Evolutionary conservation across 2,113 vertebrate genomes (phyloP), one percentile per base, ranked within the genome.

Genomic region (Sturnira hondurensis): DNA sequence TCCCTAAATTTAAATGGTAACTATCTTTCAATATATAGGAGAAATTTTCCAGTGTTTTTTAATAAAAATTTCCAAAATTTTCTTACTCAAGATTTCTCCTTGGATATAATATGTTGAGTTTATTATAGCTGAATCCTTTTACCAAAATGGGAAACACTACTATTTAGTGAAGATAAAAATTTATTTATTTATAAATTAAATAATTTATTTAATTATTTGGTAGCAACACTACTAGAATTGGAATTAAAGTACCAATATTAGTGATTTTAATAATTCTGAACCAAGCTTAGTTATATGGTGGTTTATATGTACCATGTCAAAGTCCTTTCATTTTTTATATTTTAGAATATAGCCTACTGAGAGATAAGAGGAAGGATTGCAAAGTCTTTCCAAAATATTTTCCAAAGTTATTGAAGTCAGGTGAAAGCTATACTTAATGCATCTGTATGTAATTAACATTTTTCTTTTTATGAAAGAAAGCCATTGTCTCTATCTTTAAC

Each of bases 371-470:
- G 38, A 88, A 67, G 6, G 36, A 77, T 70, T 85, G 56, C 31
- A 83, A n/a, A 97, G 63, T 17, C 38, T 92, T 92, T 70, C 22
- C 54, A 81, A 77, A 90, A 61, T 94, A 52, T 56, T 97, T 93
- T 77, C 43, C 74, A 24, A 86, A 90, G 22, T 88, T 89, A 96
- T 3, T 82, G 65, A 94, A 76, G 74, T 90, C 56, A 84, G 4
- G 41, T 86, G 54, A 93, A 94, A 84, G 77, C 28, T 84, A 4
- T 76, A 50, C 52, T 52, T 85, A 93, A 95, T n/a, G 82, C 38
- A 87, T 73, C 26, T 94, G 82, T 78, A 45, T 67, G 94, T 17
- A 80, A 17, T 86, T 70, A 76, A 70, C 24, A 38, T 71, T 93
- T 93, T 63, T 81, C 17, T 77, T 84, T 93, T 54, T 82, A 61